Conservation (phyloP, 2,113 vertebrate genomes). For the Salvelinus alpinus region DNA sequence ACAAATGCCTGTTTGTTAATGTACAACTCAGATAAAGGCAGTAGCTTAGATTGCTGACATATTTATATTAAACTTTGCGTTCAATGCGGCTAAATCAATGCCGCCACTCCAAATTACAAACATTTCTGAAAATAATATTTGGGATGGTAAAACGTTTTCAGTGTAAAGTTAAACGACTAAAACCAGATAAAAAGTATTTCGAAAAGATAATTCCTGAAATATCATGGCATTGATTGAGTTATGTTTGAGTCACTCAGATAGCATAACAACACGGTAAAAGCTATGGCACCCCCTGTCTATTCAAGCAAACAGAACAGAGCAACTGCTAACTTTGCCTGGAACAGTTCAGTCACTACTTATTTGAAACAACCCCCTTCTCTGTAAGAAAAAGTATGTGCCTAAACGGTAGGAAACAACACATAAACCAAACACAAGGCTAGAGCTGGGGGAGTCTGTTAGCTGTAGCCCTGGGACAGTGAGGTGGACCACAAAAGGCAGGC, state of each 20-base stretch:
- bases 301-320: background rate
- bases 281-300: background rate
- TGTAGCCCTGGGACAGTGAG: background rate
- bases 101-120: too few relatives aligned
- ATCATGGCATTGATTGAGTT: too few relatives aligned
- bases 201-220: too few relatives aligned
- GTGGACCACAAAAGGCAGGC: slow-evolving; percentile 27
- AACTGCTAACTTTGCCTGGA: background rate
- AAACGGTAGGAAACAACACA: background rate
- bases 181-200: too few relatives aligned
- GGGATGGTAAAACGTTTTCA: too few relatives aligned
- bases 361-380: background rate
- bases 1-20: background rate
- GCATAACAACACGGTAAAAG: too few relatives aligned
- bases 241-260: too few relatives aligned
- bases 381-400: background rate
- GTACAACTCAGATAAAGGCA: background rate
- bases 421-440: slow-evolving; percentile 1
- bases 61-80: background rate
- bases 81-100: background rate
- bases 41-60: background rate
- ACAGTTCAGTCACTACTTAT: background rate
- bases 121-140: too few relatives aligned
- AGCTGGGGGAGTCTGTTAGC: slow-evolving; percentile 2
- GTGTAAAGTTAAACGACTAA: too few relatives aligned